These are phyloP conservation scores for Rhinogobius similis DNA, from an alignment of 2,113 vertebrate genomes.

Conservation along the genomic window DNA sequence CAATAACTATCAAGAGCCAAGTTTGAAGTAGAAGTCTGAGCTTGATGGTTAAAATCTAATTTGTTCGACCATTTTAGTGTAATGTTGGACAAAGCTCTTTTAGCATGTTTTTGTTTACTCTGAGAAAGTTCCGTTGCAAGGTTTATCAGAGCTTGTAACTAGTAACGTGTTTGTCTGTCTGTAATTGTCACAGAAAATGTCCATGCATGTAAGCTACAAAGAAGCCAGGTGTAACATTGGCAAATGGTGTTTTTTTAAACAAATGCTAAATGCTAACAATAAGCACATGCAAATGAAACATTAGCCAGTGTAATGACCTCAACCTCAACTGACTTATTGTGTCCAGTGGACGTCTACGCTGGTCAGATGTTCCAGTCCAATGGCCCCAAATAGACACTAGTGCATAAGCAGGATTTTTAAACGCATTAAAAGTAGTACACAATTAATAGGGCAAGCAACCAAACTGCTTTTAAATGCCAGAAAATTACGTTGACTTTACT, in stretches of 20 bases:
- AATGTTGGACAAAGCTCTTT: not conserved
- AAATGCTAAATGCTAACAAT: not conserved
- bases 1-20: no score
- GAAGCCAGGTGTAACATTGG: slow-evolving; percentile 31
- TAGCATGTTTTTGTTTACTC: not conserved
- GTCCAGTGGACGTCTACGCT: not conserved
- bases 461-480: not conserved
- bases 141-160: not conserved
- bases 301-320: not conserved
- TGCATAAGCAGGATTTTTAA: not conserved
- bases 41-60: no score
- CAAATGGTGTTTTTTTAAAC: slow-evolving; percentile 7
- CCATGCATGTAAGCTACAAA: not conserved
- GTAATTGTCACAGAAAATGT: not conserved
- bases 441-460: not conserved
- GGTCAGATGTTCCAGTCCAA: not conserved
- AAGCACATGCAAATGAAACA: not conserved
- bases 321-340: not conserved
- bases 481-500: not conserved
- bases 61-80: no score
- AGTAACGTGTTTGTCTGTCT: not conserved
- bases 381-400: not conserved
- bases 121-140: not conserved
- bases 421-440: not conserved
- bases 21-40: no score